A percentile compares a stretch with the other conserved stretches of the same genome.
phyloP scores from a whole-genome alignment of 2,113 vertebrate genomes.

The Forbesichthys agassizii region DNA sequence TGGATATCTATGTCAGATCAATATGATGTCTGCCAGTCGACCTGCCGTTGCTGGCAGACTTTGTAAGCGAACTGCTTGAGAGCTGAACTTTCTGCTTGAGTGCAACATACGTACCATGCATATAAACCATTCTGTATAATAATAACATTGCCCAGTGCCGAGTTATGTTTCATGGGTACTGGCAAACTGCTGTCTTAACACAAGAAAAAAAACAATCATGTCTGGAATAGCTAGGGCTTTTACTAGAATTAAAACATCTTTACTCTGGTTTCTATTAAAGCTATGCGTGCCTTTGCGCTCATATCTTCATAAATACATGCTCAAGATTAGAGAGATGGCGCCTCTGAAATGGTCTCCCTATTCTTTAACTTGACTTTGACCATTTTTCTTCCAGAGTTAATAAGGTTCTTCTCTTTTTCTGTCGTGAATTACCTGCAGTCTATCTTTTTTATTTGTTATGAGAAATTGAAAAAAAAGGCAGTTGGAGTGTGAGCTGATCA shows the following conservation, averaged over 20 bases:
- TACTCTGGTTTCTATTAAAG: slow-evolving; percentile 61
- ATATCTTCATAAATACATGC: slow-evolving; percentile 37
- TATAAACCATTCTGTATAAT: slow-evolving; percentile 52
- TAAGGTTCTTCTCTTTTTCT: slow-evolving; percentile 12
- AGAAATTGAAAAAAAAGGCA: slow-evolving; percentile 25
- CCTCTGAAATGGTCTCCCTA: slow-evolving; percentile 28
- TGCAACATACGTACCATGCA: slow-evolving; percentile 51
- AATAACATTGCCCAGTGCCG: slow-evolving; percentile 39
- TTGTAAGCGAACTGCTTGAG: slow-evolving; percentile 20
- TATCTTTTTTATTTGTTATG: slow-evolving; percentile 34
- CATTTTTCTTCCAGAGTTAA: slow-evolving; percentile 42
- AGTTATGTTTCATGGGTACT: slow-evolving; percentile 64
- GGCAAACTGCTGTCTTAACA: slow-evolving; percentile 49
- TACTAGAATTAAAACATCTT: slow-evolving; percentile 45
- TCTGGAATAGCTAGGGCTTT: slow-evolving; percentile 37
- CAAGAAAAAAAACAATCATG: slow-evolving; percentile 48
- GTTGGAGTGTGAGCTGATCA: slow-evolving; percentile 33
- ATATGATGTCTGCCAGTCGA: slow-evolving; percentile 46
- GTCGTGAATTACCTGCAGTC: slow-evolving; percentile 53
- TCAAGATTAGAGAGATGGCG: slow-evolving; percentile 44
- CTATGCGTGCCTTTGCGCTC: slow-evolving; percentile 31
- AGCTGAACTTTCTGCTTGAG: slow-evolving; percentile 64
- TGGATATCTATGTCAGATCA: slow-evolving; percentile 50
- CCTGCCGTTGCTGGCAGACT: slow-evolving; percentile 31
- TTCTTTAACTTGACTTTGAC: slow-evolving; percentile 23